phyloP scores from a whole-genome alignment of 2,113 vertebrate genomes.

The Athene noctua region DNA sequence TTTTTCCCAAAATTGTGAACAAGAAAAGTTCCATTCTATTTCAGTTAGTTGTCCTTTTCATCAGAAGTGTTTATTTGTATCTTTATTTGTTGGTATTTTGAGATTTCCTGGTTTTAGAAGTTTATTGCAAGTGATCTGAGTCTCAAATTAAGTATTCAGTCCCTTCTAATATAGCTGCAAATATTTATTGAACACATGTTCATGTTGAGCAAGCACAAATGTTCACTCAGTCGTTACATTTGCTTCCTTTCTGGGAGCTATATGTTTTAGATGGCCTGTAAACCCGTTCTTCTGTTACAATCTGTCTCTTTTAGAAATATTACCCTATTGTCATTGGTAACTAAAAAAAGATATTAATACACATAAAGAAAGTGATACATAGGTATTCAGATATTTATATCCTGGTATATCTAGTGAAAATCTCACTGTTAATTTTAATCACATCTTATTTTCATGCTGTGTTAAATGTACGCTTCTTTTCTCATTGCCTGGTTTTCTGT shows the following conservation, averaged over 20 bases:
- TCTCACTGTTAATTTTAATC: background rate
- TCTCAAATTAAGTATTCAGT: background rate
- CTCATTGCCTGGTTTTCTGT: background rate
- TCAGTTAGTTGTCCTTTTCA: background rate
- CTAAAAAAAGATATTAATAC: background rate
- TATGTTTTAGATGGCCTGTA: background rate
- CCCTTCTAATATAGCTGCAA: background rate
- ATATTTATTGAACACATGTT: background rate
- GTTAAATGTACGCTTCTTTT: background rate
- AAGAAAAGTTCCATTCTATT: background rate
- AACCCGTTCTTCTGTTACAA: background rate
- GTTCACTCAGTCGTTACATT: background rate
- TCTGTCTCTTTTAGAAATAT: background rate
- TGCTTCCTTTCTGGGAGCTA: background rate
- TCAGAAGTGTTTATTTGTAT: background rate
- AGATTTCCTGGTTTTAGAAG: background rate
- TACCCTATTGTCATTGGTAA: background rate
- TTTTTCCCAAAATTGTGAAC: background rate
- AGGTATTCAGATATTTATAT: background rate
- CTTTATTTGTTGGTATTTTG: background rate
- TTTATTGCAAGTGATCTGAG: background rate
- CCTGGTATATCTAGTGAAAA: background rate
- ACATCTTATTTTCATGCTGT: background rate
- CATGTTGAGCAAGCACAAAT: background rate
- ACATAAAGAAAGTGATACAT: background rate